Conservation (phyloP, 37 sponge, comb jelly and placozoan genomes). For the Chondrilla cf. caribensis region DNA sequence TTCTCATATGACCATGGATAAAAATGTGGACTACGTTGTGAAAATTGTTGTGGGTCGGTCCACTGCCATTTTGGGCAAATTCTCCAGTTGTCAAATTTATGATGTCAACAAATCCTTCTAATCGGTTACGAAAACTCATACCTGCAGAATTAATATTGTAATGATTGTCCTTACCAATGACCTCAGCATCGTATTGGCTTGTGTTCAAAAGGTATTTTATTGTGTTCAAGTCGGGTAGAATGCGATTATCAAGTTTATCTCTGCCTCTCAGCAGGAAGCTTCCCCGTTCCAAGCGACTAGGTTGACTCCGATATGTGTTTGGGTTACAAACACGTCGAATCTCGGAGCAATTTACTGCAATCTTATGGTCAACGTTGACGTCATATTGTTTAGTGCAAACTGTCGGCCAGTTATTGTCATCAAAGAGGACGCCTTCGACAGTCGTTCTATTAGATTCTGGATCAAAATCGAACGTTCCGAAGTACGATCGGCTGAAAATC, state of each 20-base stretch:
- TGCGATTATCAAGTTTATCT: too few species aligned
- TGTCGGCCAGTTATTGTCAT: conserved; percentile 13
- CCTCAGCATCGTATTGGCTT: too few species aligned
- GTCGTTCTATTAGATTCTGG: background rate
- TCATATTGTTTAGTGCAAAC: conserved; percentile 8
- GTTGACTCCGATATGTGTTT: background rate
- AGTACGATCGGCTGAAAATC: background rate
- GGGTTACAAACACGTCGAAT: background rate
- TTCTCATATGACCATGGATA: background rate
- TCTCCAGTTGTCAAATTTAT: background rate
- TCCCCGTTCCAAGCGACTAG: too few species aligned
- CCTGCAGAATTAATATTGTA: too few species aligned
- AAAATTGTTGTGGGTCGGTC: background rate
- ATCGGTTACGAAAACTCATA: background rate
- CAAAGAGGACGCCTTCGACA: background rate
- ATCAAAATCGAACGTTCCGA: background rate
- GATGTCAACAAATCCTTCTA: background rate
- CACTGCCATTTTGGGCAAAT: background rate
- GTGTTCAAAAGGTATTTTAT: too few species aligned
- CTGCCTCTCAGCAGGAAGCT: too few species aligned
- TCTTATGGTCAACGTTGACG: background rate
- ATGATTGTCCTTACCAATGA: too few species aligned
- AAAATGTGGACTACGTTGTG: conserved; percentile 1
- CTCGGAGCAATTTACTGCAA: background rate
- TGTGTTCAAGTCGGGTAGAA: too few species aligned